Evolutionary conservation across 2,888 invertebrate genomes (phyloP), one percentile per base, ranked within the genome.

Genomic region (Cerastis leucographa): DNA sequence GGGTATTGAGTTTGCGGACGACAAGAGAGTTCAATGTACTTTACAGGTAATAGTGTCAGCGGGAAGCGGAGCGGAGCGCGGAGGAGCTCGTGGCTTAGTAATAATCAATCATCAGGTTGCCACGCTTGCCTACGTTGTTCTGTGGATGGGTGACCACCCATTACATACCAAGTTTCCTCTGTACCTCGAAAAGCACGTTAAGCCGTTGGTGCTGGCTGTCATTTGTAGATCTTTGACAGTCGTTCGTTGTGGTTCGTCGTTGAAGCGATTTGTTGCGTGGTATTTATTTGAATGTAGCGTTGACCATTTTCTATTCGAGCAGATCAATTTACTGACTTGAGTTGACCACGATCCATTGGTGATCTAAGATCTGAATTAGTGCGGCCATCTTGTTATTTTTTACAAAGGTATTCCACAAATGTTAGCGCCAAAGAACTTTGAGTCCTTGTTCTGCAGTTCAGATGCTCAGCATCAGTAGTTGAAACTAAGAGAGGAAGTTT

Each of bases 1-100:
- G 92, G 91, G 91, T 83, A 92, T 89, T 80, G 86, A 92, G 93
- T 89, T 92, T 85, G 67, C 86, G 91, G 84, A 90, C 90, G 92
- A 91, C 92, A 81, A 89, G 40, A 35, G 90, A 93, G 85, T 86
- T 89, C 78, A 79, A 86, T 79, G 81, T 80, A 88, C 84, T 84
- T 35, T 25, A 71, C 78, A 72, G 75, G 64, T 77, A 2, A 64
- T 42, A 83, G 40, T 79, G 72, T 42, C 2, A 75, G 88, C 79
- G 88, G 19, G 4, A 17, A 86, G 87, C 83, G 81, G 70, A 35
- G 35, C 35, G 0, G n/a, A 82, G 71, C 64, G 42, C 44, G 61
- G 80, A 81, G 77, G 19, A 35, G 35, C 35, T 35, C 35, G 35
- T 35, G 35, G 35, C 35, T 35, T 2, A 35, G 35, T 35, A 35